A percentile compares a stretch with the other conserved stretches of the same genome.
Conservation (phyloP, 92 coral and sea anemone genomes). For the Pocillopora grandis region DNA sequence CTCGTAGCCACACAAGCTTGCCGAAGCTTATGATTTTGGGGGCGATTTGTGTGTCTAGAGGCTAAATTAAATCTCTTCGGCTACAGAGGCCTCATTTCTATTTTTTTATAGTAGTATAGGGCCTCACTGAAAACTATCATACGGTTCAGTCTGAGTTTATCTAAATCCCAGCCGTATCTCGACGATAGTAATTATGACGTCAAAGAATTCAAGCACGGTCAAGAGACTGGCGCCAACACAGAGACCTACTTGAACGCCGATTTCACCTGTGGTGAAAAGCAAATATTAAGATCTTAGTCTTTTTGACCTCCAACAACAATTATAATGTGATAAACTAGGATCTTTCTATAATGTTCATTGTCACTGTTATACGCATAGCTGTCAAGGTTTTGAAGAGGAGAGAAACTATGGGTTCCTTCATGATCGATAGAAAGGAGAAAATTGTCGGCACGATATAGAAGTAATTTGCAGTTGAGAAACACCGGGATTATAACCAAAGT, state of each 20-base stretch:
- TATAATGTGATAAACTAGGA: background rate
- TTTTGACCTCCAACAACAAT: background rate
- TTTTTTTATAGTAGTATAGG: too few species aligned
- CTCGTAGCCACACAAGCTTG: too few species aligned
- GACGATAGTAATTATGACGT: background rate
- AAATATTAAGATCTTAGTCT: background rate
- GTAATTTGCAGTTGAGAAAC: background rate
- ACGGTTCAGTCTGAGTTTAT: background rate
- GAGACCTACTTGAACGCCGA: background rate
- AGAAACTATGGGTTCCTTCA: too few species aligned
- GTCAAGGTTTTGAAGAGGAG: too few species aligned
- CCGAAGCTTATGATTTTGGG: too few species aligned
- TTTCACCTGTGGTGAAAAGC: background rate
- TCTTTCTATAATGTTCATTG: background rate
- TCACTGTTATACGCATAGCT: too few species aligned
- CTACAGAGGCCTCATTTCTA: too few species aligned
- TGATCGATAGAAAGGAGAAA: too few species aligned
- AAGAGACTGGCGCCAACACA: constrained; percentile 11
- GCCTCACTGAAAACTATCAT: too few species aligned
- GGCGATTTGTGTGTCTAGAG: too few species aligned
- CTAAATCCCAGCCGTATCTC: constrained; percentile 5
- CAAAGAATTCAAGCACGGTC: constrained; percentile 4
- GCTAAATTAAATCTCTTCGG: too few species aligned
- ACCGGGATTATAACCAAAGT: background rate
- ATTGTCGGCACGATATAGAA: too few species aligned